Base-by-base conservation (phyloP, 2,888 invertebrate genomes). In the Epinotia bilunana region DNA sequence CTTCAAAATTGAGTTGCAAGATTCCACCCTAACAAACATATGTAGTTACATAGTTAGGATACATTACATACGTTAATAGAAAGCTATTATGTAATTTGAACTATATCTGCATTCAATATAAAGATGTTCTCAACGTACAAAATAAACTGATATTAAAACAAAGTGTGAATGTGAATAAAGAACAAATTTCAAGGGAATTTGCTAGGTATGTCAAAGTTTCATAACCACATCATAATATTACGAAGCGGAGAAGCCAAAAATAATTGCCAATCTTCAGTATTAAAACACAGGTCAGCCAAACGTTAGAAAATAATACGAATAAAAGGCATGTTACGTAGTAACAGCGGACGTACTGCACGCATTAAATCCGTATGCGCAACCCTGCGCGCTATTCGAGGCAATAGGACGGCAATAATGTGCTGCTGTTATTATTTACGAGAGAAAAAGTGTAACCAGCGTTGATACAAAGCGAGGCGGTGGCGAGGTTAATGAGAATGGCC, bases 401-500 rank as follows among this genome's bases (percentile, higher is more conserved):
- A 75, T 74, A 74, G 76, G 65, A 68, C 69, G 77, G 77, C 71
- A 76, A 74, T 76, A 77, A 74, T 76, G 70, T 62, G 77, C 74
- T 58, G 74, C 62, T 74, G 70, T 77, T 76, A 77, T 77, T 79
- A 77, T 78, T 78, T 78, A 77, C 65, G 74, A 72, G 76, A 86
- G 86, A 86, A 87, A 86, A 84, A 85, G 85, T 83, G 84, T 86
- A 80, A 80, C 80, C 77, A 77, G 80, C 83, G 83, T 87, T 87
- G 87, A 88, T 88, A 87, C 86, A 86, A 86, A 86, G 85, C 83
- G 78, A 77, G 77, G 79, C 83, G 77, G 78, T 76, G 87, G 85
- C 86, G 87, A 87, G 91, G 91, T 90, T 91, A 91, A 92, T 91
- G 91, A 90, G 87, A 90, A 91, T 87, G 88, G 86, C 86, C 86